Evolutionary conservation across 2,113 vertebrate genomes (phyloP).

Genomic region (Hypomesus transpacificus): DNA sequence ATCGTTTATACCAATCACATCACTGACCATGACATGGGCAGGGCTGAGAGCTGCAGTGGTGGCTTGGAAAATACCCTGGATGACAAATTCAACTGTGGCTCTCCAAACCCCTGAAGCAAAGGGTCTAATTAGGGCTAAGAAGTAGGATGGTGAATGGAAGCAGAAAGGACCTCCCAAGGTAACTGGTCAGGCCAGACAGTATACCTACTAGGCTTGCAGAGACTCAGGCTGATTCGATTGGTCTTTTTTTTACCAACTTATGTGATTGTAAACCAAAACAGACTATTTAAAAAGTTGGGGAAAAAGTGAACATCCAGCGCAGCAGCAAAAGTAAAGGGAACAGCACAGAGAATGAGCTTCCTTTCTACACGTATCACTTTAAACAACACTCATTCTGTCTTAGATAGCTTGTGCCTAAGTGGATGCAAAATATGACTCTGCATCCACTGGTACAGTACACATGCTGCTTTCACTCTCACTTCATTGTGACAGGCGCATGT

Average conservation of each 20-base stretch:
- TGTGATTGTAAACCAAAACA: slow-evolving; percentile 52
- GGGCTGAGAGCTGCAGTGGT: slow-evolving; percentile 22
- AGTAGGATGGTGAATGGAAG: slow-evolving; percentile 47
- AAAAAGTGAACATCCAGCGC: slow-evolving; percentile 40
- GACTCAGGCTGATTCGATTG: slow-evolving; percentile 47
- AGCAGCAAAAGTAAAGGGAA: slow-evolving; percentile 23
- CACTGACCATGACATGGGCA: slow-evolving; percentile 47
- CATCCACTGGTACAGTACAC: background rate
- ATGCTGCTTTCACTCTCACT: no score
- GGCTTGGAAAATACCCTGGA: slow-evolving; percentile 22
- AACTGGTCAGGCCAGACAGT: slow-evolving; percentile 55
- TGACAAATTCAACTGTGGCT: slow-evolving; percentile 34
- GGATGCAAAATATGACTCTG: background rate
- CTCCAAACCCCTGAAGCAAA: slow-evolving; percentile 43
- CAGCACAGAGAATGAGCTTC: slow-evolving; percentile 24
- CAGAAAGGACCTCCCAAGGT: slow-evolving; percentile 57
- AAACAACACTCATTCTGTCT: background rate
- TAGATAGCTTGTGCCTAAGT: background rate
- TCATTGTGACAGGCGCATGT: no score
- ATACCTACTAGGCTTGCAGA: slow-evolving; percentile 47
- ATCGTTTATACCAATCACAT: slow-evolving; percentile 35
- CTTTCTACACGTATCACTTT: slow-evolving; percentile 49
- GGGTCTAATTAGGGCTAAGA: slow-evolving; percentile 64
- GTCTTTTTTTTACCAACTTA: slow-evolving; percentile 31
- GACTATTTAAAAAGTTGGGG: slow-evolving; percentile 56